A percentile compares a stretch with the other conserved stretches of the same genome.
Evolutionary conservation across 2,888 invertebrate species (phyloP).

Genomic region (Ischnus inquisitorius): DNA sequence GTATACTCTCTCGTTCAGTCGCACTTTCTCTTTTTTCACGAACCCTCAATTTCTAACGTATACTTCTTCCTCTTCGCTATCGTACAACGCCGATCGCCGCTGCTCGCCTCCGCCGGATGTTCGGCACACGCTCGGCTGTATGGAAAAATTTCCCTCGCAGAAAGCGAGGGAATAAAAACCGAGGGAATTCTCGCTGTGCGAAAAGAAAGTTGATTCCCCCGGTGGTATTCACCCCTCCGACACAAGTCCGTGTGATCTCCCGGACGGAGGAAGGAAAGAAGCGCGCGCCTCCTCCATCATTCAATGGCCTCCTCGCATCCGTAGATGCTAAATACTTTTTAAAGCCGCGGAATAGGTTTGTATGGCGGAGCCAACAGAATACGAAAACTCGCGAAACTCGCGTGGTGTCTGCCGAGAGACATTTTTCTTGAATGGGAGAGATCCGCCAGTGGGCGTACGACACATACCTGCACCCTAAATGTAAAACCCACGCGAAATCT

Average conservation of each 20-base stretch:
- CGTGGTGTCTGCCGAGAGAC: background rate
- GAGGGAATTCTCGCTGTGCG: conserved; percentile 35
- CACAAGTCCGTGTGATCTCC: conserved; percentile 37
- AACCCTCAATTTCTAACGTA: conserved; percentile 23
- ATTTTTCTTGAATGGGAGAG: background rate
- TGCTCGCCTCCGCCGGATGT: conserved; percentile 45
- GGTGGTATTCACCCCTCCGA: conserved; percentile 46
- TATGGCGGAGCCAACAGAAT: background rate
- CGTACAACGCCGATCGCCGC: conserved; percentile 63
- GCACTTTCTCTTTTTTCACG: conserved; percentile 43
- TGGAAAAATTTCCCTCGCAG: background rate
- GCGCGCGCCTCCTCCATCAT: conserved; percentile 15
- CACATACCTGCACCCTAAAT: background rate
- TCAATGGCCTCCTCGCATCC: conserved; percentile 31
- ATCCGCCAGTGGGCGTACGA: background rate
- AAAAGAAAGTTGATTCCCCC: conserved; percentile 48
- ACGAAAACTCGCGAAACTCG: background rate
- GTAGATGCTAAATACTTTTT: conserved; percentile 58
- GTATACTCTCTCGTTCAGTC: conserved; percentile 4
- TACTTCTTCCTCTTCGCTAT: conserved; percentile 41
- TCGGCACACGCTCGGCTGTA: conserved; percentile 47
- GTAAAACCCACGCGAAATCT: background rate
- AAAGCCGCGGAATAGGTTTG: conserved; percentile 11
- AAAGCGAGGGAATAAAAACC: conserved; percentile 31
- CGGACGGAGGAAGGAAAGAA: background rate